Conservation (phyloP, 2,888 invertebrate genomes). For the Biston stratarius region DNA sequence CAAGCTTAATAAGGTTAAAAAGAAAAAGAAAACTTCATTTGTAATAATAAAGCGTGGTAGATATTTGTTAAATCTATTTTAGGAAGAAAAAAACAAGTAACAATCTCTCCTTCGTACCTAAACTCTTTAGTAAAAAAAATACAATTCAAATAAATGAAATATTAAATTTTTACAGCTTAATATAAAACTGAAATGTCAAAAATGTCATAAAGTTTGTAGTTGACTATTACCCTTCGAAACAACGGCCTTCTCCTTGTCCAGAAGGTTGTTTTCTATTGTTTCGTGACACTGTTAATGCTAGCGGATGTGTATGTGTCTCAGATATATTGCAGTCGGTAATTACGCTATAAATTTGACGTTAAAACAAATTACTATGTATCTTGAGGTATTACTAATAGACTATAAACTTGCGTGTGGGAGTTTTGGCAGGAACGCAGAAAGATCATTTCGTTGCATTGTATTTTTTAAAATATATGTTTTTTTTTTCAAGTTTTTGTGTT, state of each 20-base stretch:
- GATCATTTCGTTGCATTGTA: too few relatives aligned
- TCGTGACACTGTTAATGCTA: slow-evolving; percentile 11
- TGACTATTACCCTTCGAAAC: slow-evolving; percentile 28
- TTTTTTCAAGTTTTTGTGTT: too few relatives aligned
- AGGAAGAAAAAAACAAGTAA: too few relatives aligned
- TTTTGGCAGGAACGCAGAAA: too few relatives aligned
- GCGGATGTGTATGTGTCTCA: slow-evolving; percentile 31
- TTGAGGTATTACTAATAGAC: not conserved
- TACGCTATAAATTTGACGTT: slow-evolving; percentile 15
- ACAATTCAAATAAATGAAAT: not conserved
- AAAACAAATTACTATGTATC: not conserved
- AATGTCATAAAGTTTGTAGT: slow-evolving; percentile 22
- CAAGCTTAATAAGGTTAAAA: too few relatives aligned
- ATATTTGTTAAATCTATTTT: too few relatives aligned
- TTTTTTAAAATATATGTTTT: too few relatives aligned
- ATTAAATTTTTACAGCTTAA: not conserved
- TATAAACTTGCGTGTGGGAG: not conserved
- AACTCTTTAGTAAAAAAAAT: too few relatives aligned
- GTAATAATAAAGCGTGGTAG: too few relatives aligned
- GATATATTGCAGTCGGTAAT: slow-evolving; percentile 19
- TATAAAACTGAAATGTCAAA: slow-evolving; percentile 19
- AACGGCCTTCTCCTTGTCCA: slow-evolving; percentile 29
- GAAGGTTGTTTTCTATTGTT: slow-evolving; percentile 32
- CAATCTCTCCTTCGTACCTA: too few relatives aligned
- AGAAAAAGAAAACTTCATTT: too few relatives aligned